phyloP scores from a whole-genome alignment of 35 echinoderm and acorn worm genomes.

The Lytechinus pictus region DNA sequence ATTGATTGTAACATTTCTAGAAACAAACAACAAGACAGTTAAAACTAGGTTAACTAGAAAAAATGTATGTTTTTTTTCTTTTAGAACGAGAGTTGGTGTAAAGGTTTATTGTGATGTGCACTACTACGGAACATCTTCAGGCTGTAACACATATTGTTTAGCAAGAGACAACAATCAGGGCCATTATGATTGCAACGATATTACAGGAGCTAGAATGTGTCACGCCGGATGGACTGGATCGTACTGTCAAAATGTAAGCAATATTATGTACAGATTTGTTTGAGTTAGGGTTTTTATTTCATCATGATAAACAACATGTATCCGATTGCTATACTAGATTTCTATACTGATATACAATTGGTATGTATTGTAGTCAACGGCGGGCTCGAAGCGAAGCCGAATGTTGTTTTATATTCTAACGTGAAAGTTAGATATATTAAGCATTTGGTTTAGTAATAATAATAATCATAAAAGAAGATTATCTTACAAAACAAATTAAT shows the following conservation, averaged over 20 bases:
- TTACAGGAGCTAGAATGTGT: constrained; percentile 74
- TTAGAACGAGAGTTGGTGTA: constrained; percentile 5
- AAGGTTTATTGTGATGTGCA: constrained; percentile 42
- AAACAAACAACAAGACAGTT: too few species aligned
- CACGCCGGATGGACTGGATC: constrained; percentile 55
- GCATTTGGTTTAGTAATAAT: too few species aligned
- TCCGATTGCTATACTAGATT: too few species aligned
- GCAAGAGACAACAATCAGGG: constrained; percentile 44
- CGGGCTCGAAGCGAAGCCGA: too few species aligned
- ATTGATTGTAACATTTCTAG: neutral
- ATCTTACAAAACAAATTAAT: too few species aligned
- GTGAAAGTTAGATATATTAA: too few species aligned
- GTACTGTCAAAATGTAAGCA: constrained; percentile 27
- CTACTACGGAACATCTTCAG: constrained; percentile 48
- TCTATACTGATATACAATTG: too few species aligned
- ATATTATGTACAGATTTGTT: neutral
- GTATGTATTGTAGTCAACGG: too few species aligned
- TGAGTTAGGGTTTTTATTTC: neutral
- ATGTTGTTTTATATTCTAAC: too few species aligned
- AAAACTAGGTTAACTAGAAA: too few species aligned
- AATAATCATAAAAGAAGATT: too few species aligned
- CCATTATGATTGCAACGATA: constrained; percentile 73
- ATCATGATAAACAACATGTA: too few species aligned
- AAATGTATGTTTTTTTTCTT: neutral
- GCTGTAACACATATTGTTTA: constrained; percentile 37